A percentile compares a stretch with the other conserved stretches of the same genome.
Evolutionary conservation across 2,888 invertebrate species (phyloP).

Genomic region (Apotomis betuletana): DNA sequence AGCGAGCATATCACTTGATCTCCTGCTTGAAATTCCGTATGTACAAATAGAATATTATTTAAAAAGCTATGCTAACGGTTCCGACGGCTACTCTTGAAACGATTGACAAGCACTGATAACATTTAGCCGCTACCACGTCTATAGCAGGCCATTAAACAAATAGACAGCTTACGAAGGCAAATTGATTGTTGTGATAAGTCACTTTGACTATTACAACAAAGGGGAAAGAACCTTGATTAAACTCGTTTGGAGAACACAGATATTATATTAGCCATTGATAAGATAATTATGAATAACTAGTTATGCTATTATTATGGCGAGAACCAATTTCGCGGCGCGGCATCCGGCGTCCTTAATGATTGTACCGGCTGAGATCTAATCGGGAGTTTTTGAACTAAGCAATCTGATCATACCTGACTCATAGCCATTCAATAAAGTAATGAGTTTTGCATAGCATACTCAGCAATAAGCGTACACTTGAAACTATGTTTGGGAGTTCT

Average conservation of each 20-base stretch:
- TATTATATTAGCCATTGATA: slow-evolving; percentile 37
- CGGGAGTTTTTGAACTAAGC: slow-evolving; percentile 13
- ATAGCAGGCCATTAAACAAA: slow-evolving; percentile 76
- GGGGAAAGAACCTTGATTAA: slow-evolving; percentile 44
- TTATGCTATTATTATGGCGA: slow-evolving; percentile 30
- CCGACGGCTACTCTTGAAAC: slow-evolving; percentile 65
- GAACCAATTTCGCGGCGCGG: slow-evolving; percentile 38
- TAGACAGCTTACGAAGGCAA: slow-evolving; percentile 72
- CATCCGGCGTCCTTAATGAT: slow-evolving; percentile 23
- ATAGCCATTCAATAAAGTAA: not conserved
- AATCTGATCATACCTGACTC: not conserved
- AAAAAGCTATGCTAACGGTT: slow-evolving; percentile 47
- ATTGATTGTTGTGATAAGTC: slow-evolving; percentile 80
- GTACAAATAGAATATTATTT: slow-evolving; percentile 46
- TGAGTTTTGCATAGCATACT: no score
- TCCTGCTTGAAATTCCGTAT: slow-evolving; percentile 46
- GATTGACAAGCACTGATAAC: slow-evolving; percentile 80
- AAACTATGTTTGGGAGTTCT: no score
- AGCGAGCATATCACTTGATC: slow-evolving; percentile 47
- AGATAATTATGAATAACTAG: slow-evolving; percentile 33
- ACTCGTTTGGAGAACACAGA: slow-evolving; percentile 34
- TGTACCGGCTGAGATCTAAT: slow-evolving; percentile 21
- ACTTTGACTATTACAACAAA: slow-evolving; percentile 58
- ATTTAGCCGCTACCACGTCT: slow-evolving; percentile 73
- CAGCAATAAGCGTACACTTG: no score